Conservation (phyloP, 2,113 vertebrate genomes). For the Phaethornis superciliosus region DNA sequence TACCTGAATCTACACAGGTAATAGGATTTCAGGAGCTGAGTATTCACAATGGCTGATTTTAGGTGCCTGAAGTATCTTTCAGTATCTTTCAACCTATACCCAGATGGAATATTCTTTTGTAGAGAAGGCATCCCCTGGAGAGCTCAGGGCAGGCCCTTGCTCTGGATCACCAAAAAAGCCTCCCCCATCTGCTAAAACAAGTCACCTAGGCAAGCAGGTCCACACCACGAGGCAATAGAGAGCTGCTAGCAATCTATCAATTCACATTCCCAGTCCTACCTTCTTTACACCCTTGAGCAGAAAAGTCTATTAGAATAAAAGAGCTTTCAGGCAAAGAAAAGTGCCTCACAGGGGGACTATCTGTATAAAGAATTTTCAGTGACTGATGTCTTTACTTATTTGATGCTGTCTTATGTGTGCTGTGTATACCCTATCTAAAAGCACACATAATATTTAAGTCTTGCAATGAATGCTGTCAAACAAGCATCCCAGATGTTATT, state of each 20-base stretch:
- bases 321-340: background rate
- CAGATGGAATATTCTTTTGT: background rate
- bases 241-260: background rate
- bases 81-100: background rate
- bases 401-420: background rate
- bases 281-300: background rate
- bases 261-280: background rate
- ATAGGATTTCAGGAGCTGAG: background rate
- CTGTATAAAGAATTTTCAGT: background rate
- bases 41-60: background rate
- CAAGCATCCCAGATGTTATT: constrained; percentile 26
- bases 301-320: background rate
- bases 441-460: background rate
- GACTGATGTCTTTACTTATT: background rate
- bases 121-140: background rate
- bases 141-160: background rate
- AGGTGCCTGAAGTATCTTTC: background rate
- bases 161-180: background rate
- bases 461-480: background rate
- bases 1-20: background rate
- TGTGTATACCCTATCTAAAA: background rate
- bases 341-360: background rate
- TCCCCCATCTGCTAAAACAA: background rate
- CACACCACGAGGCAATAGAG: rapidly evolving
- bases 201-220: background rate